phyloP scores from a whole-genome alignment of 2,113 vertebrate genomes.

The Rhinopomastus cyanomelas region DNA sequence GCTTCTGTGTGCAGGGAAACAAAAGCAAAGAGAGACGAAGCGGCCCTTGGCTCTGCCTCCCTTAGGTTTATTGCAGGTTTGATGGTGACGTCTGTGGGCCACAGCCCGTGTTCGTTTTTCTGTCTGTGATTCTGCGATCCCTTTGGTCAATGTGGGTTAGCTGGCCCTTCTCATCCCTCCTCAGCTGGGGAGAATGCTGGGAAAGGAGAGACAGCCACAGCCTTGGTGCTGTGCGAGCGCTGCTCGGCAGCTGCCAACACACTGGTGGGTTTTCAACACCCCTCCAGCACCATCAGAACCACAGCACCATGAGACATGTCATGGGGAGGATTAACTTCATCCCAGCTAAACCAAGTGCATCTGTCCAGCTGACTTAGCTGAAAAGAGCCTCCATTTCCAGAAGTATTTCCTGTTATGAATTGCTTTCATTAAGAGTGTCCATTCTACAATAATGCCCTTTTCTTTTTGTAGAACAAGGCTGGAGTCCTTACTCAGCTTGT shows the following conservation, averaged over 20 bases:
- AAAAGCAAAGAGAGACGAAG: background rate
- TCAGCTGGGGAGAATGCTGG: no score
- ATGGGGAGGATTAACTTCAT: no score
- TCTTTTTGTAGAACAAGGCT: background rate
- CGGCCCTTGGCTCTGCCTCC: accelerated
- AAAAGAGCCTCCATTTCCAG: background rate
- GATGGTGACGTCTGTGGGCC: background rate
- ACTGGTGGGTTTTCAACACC: no score
- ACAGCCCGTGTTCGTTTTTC: background rate
- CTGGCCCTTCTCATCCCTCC: no score
- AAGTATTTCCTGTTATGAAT: background rate
- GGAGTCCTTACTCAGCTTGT: conserved; percentile 30
- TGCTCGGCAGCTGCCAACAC: no score
- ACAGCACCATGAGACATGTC: no score
- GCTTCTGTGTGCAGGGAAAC: accelerated
- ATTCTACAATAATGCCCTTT: background rate
- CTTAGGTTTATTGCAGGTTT: background rate
- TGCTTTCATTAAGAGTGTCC: background rate
- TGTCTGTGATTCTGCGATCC: background rate
- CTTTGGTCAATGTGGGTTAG: no score
- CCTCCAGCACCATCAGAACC: no score
- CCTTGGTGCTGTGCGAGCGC: no score
- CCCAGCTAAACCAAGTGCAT: background rate
- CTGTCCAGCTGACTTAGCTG: background rate
- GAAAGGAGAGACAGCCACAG: no score